Evolutionary conservation across 2,113 vertebrate species (phyloP).

Genomic region (Trochalopteron elliotii): DNA sequence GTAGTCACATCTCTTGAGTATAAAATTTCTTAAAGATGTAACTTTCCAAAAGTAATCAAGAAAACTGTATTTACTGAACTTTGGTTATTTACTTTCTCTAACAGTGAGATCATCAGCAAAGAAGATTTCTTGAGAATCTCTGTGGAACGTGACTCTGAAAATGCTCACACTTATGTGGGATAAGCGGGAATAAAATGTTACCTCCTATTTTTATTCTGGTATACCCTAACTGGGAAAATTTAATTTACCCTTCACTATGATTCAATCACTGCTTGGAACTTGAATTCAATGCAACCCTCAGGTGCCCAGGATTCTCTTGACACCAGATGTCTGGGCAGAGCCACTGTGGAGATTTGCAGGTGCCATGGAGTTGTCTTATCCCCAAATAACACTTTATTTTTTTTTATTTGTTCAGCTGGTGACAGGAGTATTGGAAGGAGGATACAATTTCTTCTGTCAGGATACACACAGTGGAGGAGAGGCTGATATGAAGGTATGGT

Average conservation of each 20-base stretch:
- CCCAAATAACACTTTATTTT: background rate
- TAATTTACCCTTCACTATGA: background rate
- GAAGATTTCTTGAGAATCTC: background rate
- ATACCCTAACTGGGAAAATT: background rate
- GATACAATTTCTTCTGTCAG: conserved; percentile 94
- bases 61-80: background rate
- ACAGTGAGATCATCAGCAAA: background rate
- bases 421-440: conserved; percentile 82
- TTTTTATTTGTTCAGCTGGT: conserved; percentile 78
- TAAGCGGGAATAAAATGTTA: background rate
- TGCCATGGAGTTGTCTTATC: background rate
- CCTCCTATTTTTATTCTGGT: background rate
- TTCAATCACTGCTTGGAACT: rapidly evolving
- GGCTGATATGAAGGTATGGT: conserved; percentile 86
- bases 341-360: background rate
- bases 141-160: background rate
- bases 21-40: background rate
- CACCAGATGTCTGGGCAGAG: background rate
- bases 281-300: background rate
- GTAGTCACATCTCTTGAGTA: background rate
- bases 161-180: background rate
- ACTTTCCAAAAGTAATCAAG: background rate
- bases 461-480: conserved; percentile 85
- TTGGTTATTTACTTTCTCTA: background rate
- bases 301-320: background rate